Conservation (phyloP, 2,888 invertebrate species). For the Cryptocheilus praepositus region DNA sequence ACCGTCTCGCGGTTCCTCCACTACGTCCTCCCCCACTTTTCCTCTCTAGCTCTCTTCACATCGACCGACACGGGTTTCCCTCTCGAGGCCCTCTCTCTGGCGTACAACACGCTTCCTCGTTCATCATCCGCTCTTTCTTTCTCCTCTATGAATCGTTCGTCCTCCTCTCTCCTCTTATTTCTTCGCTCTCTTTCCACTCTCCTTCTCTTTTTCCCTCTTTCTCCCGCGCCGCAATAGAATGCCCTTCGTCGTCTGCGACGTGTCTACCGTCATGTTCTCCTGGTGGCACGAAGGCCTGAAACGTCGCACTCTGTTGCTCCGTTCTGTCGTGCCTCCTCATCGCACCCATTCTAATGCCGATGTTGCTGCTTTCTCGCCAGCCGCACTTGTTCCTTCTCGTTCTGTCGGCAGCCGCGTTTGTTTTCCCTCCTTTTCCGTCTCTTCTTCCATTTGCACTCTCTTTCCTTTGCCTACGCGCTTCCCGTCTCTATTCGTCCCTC, state of each 20-base stretch:
- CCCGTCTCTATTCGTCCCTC: neutral
- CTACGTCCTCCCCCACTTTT: constrained; percentile 1
- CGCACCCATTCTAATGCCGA: constrained; percentile 41
- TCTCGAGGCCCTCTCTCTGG: constrained; percentile 27
- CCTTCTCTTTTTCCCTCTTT: constrained; percentile 47
- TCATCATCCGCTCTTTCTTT: constrained; percentile 19
- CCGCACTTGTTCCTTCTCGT: constrained; percentile 7
- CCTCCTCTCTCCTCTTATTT: constrained; percentile 17
- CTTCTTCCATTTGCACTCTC: constrained; percentile 13
- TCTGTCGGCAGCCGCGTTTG: too few species aligned
- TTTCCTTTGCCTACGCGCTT: neutral
- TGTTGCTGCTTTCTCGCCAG: constrained; percentile 27
- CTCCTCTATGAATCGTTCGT: constrained; percentile 13
- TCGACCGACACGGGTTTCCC: constrained; percentile 19
- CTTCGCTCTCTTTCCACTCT: too few species aligned
- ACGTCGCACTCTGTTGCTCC: constrained; percentile 73
- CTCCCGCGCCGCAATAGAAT: constrained; percentile 48
- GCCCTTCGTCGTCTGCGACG: constrained; percentile 56
- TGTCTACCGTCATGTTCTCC: constrained; percentile 66
- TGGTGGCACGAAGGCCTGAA: constrained; percentile 70
- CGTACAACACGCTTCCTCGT: too few species aligned
- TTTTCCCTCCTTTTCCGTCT: neutral
- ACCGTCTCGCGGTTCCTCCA: constrained; percentile 31
- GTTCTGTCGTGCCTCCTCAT: constrained; percentile 55
- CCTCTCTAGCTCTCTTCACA: constrained; percentile 10